Base-by-base conservation (phyloP, 2,888 invertebrate genomes). In the Beris morrisii region DNA sequence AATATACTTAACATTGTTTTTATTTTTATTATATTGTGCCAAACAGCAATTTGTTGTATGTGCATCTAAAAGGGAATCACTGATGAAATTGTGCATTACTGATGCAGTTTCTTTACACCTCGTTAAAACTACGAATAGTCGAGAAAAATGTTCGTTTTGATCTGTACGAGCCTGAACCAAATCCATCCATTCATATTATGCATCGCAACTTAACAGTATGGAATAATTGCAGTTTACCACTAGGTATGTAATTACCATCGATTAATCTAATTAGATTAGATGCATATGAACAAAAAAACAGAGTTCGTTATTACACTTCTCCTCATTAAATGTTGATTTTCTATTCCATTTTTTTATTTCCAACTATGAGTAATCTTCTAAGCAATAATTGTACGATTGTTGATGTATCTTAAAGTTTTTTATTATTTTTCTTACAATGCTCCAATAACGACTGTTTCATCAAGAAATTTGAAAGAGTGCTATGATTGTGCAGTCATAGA, bases 261-360 rank as follows among this genome's bases (percentile, higher is more conserved):
- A 65, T 65, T 65, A 65, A 57, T 57, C 57, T 57, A 65, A 65
- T 65, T 65, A 65, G 57, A 65, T 44, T 57, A 50, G 43, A 57
- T 50, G 46, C 45, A 44, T 9, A 46, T 63, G 66, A 64, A 68
- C 55, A 59, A 69, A 65, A 65, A 70, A 66, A 65, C 54, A 53
- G 64, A 70, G 70, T 45, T 45, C n/a, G n/a, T 45, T 12, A 45
- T 12, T 48, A 48, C 15, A 38, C 38, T 38, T 5, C 9, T 38
- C 5, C 38, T 7, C 38, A 38, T 38, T 38, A 22, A 22, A 22
- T 22, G 22, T 22, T 22, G 22, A 22, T 22, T 22, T 22, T 22
- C 22, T 22, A 22, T 22, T 22, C 22, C 22, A 22, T 22, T 22
- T 22, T 22, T 22, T 22, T 22, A 22, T 22, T 22, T 22, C 22